phyloP scores from a whole-genome alignment of 92 coral and sea anemone genomes.

The Porites cylindrica region DNA sequence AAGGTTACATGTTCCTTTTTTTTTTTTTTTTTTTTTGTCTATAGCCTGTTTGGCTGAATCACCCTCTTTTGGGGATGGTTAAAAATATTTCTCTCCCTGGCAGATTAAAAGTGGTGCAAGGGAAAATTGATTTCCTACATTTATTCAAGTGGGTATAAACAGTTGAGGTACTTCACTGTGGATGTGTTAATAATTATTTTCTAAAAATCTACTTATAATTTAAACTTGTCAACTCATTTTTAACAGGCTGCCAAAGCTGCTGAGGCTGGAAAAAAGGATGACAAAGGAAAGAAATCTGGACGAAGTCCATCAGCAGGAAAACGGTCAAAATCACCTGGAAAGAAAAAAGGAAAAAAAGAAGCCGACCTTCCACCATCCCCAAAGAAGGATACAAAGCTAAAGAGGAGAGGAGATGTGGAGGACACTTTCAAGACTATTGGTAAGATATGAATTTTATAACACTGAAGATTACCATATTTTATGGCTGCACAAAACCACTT shows the following conservation, averaged over 20 bases:
- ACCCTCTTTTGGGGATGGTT: too few species aligned
- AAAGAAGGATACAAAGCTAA: conserved; percentile 95
- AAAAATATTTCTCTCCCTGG: too few species aligned
- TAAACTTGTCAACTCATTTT: neutral
- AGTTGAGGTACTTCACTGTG: neutral
- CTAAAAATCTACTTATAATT: neutral
- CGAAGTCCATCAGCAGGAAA: conserved; percentile 92
- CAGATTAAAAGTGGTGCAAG: too few species aligned
- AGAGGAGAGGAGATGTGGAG: conserved; percentile 94
- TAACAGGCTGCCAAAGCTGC: conserved; percentile 79
- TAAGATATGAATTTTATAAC: neutral
- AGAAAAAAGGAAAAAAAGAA: conserved; percentile 88
- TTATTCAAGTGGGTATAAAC: too few species aligned
- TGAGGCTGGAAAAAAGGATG: conserved; percentile 89
- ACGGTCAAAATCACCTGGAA: conserved; percentile 96
- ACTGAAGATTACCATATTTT: too few species aligned
- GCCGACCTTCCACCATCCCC: conserved; percentile 92
- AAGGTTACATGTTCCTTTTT: too few species aligned
- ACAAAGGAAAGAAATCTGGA: conserved; percentile 82
- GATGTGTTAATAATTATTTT: neutral
- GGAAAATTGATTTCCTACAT: too few species aligned
- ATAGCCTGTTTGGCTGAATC: too few species aligned
- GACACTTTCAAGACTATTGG: conserved; percentile 97
- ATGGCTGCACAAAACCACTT: too few species aligned
- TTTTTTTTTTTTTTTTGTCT: too few species aligned